Conservation (phyloP, 2,888 invertebrate species). For the Nebria brevicollis region DNA sequence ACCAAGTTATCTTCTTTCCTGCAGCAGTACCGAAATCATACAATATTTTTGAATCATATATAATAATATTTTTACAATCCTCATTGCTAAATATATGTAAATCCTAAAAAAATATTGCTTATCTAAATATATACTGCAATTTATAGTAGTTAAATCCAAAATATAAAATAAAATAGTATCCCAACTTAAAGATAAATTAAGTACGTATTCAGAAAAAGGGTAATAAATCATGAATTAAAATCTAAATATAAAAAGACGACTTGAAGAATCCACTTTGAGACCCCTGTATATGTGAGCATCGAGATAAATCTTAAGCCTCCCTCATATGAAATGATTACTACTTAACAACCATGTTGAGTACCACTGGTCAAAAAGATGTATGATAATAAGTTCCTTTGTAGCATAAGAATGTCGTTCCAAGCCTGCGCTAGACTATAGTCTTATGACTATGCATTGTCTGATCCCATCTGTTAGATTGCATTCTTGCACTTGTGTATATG, state of each 20-base stretch:
- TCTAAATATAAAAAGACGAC: background rate
- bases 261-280: background rate
- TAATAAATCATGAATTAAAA: background rate
- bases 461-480: constrained; percentile 22
- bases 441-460: constrained; percentile 22
- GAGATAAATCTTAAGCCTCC: background rate
- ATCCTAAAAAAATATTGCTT: no score
- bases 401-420: constrained; percentile 24
- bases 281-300: background rate
- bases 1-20: background rate
- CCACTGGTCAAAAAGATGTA: constrained; percentile 18
- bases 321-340: background rate
- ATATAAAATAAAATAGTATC: no score
- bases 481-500: constrained; percentile 22
- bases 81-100: no score
- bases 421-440: constrained; percentile 13
- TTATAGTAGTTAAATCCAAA: no score
- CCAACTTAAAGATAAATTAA: background rate
- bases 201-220: background rate
- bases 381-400: constrained; percentile 26
- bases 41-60: no score
- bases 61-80: no score
- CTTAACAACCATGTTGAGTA: constrained; percentile 2
- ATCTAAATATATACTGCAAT: no score
- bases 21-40: background rate